Evolutionary conservation across 2,113 vertebrate species (phyloP), one percentile per base, ranked within the genome.

Genomic region (Gopherus evgoodei): DNA sequence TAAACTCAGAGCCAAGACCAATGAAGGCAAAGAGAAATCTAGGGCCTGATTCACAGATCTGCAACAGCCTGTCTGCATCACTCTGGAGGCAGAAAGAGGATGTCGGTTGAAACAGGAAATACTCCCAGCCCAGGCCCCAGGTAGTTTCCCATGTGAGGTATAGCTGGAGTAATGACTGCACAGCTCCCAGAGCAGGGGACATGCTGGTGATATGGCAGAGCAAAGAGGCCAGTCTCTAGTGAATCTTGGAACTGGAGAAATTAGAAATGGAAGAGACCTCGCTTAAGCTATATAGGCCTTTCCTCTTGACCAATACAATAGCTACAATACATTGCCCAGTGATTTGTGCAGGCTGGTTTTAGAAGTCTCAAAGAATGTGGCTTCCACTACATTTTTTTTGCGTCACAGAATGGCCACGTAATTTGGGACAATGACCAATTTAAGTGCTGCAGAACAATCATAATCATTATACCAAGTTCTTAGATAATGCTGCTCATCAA

Each of bases 1-100:
- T 75, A 8, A 2, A 52, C 52, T 57, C 62, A 5, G 17, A 16
- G 25, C 35, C 5, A 2, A 89, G 8, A 44, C 69, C 56, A 27
- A 44, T 3, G 19, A 27, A 19, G 47, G 17, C 27, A 29, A 38
- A 0, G 2, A 75, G 59, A 35, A 27, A 80, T 69, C 12, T 38
- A 17, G 81, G 57, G 49, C 7, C 78, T 14, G 65, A 21, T 72
- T 72, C n/a, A 38, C 65, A 38, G 65, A 72, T 72, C 65, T 22
- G 42, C 2, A 21, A 85, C 56, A 72, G 62, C 22, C 38, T 22
- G 16, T 24, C 8, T 44, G n/a, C 1, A 5, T 62, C 49, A 57
- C n/a, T n/a, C 86, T n/a, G 65, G 9, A 3, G 29, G 38, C 38
- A 56, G n/a, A 57, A 72, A n/a, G 35, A 21, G 47, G 44, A 27